phyloP scores from a whole-genome alignment of 2,888 invertebrate genomes.

The Ophonus ardosiacus region DNA sequence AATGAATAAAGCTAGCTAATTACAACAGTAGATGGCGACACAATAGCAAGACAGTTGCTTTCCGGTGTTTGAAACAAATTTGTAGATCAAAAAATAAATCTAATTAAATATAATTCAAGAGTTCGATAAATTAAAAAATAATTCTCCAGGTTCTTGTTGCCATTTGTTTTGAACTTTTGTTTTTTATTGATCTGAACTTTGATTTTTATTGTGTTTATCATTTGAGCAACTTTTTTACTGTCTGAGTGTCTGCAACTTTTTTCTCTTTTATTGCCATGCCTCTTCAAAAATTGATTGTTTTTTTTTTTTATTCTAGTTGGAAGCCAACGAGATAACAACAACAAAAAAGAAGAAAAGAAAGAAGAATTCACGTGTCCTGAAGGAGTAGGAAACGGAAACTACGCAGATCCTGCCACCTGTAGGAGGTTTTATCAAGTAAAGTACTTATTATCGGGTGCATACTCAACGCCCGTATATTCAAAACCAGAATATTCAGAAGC shows the following conservation, averaged over 20 bases:
- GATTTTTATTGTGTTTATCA: too few relatives aligned
- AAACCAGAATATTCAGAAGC: too few relatives aligned
- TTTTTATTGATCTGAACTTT: background rate
- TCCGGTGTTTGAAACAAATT: too few relatives aligned
- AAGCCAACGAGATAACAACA: constrained; percentile 72
- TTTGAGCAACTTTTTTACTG: background rate
- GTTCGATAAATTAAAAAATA: too few relatives aligned
- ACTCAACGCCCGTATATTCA: too few relatives aligned
- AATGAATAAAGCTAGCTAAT: too few relatives aligned
- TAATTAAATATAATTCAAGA: too few relatives aligned
- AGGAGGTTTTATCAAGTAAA: constrained; percentile 92
- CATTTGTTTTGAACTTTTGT: background rate
- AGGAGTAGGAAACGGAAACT: constrained; percentile 90
- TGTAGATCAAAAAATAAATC: too few relatives aligned
- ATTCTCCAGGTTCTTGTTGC: too few relatives aligned
- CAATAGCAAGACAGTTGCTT: too few relatives aligned
- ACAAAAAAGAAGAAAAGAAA: constrained; percentile 76
- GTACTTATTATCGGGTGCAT: too few relatives aligned
- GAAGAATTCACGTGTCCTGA: constrained; percentile 89
- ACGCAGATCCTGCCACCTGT: constrained; percentile 92
- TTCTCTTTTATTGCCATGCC: background rate
- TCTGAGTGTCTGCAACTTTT: background rate
- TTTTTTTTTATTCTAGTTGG: constrained; percentile 71
- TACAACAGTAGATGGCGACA: too few relatives aligned
- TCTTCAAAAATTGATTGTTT: background rate